Base-by-base conservation (phyloP, 2,888 invertebrate genomes). In the Brenthis hecate region DNA sequence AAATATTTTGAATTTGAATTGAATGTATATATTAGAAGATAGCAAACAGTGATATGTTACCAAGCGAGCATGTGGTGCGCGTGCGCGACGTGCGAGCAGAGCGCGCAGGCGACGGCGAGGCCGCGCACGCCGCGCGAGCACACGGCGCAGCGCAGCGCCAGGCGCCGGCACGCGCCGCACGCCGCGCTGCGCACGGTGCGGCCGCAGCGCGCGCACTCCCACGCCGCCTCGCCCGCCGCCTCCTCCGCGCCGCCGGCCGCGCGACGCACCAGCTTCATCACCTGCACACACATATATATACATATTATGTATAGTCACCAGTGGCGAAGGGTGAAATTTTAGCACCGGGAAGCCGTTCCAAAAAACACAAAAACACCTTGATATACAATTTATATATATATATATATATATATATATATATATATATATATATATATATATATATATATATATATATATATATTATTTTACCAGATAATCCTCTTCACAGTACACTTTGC, bases 401-500 rank as follows among this genome's bases (percentile, higher is more conserved):
- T n/a, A n/a, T n/a, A n/a, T n/a, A n/a, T n/a, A n/a, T n/a, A n/a
- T n/a, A n/a, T n/a, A n/a, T n/a, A n/a, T n/a, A n/a, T n/a, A n/a
- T n/a, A n/a, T n/a, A n/a, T n/a, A n/a, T n/a, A n/a, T n/a, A n/a
- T n/a, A n/a, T n/a, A n/a, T n/a, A n/a, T n/a, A n/a, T n/a, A n/a
- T n/a, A n/a, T n/a, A n/a, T n/a, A n/a, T n/a, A n/a, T n/a, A n/a
- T n/a, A n/a, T n/a, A n/a, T n/a, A n/a, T n/a, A n/a, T n/a, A 55
- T 43, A 47, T 16, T 32, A 51, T 48, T 83, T 89, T 92, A 98
- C 98, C 95, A 99, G 94, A 89, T 99, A 99, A 91, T 99, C 99
- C 92, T 99, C 99, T 93, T 99, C 99, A 85, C 99, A 99, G 86
- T 99, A 99, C 64, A 99, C 98, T 85, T 98, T 96, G 64, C 99